Percentiles rank a stretch among this genome's conserved stretches.
Conservation (phyloP, 2,797 vertebrate genomes). For the Odontamblyopus rebecca region DNA sequence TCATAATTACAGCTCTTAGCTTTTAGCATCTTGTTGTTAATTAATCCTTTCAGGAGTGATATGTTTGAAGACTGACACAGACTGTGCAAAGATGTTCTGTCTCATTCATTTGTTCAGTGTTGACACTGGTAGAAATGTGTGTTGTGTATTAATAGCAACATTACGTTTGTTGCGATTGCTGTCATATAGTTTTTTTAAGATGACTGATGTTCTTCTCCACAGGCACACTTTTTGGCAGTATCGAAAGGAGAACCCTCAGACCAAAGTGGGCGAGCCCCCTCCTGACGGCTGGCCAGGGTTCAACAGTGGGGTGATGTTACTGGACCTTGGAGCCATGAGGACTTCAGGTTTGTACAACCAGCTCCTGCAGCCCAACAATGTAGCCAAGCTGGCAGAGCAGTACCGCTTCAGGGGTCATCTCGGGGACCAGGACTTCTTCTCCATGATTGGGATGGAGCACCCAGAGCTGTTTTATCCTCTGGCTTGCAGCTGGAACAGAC, state of each 20-base stretch:
- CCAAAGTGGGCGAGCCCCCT: constrained; percentile 87
- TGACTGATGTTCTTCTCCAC: constrained; percentile 15
- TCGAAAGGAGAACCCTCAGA: constrained; percentile 89
- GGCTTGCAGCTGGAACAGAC: constrained; percentile 94
- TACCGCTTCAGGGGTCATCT: constrained; percentile 95
- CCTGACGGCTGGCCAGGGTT: constrained; percentile 92
- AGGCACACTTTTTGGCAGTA: constrained; percentile 99
- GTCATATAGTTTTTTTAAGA: too few relatives aligned
- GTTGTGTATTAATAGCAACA: too few relatives aligned
- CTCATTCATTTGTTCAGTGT: too few relatives aligned
- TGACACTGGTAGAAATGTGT: too few relatives aligned
- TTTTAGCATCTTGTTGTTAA: too few relatives aligned
- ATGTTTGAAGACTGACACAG: too few relatives aligned
- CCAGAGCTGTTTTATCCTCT: constrained; percentile 88
- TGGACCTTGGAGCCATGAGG: constrained; percentile 90
- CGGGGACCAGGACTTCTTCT: constrained; percentile 98
- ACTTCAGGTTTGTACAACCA: constrained; percentile 86
- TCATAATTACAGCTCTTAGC: too few relatives aligned
- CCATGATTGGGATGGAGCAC: constrained; percentile 96
- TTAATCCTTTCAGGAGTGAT: too few relatives aligned
- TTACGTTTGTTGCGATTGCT: too few relatives aligned
- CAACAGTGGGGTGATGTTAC: constrained; percentile 94
- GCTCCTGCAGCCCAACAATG: constrained; percentile 82
- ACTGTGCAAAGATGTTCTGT: too few relatives aligned
- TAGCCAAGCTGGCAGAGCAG: constrained; percentile 85